Conservation (phyloP, 2,888 invertebrate species). For the Cyclophora punctaria region DNA sequence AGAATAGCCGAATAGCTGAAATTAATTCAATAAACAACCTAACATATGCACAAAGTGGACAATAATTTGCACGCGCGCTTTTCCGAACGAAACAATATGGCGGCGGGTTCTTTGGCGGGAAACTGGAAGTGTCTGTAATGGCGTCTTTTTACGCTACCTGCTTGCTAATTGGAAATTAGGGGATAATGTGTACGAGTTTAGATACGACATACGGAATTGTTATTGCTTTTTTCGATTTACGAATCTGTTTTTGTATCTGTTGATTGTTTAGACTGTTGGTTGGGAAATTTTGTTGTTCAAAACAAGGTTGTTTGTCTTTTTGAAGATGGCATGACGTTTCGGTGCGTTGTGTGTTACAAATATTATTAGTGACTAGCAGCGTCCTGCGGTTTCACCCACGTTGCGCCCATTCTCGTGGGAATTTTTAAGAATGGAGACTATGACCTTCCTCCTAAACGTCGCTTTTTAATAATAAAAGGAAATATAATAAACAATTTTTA, state of each 20-base stretch:
- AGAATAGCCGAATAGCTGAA: slow-evolving; percentile 55
- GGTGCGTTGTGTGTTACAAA: too few relatives aligned
- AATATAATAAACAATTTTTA: too few relatives aligned
- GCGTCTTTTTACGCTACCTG: slow-evolving; percentile 73
- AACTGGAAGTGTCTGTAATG: slow-evolving; percentile 60
- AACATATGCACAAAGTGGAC: slow-evolving; percentile 63
- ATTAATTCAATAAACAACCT: slow-evolving; percentile 73
- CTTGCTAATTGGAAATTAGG: slow-evolving; percentile 72
- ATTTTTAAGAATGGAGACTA: too few relatives aligned
- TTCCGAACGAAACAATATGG: slow-evolving; percentile 47
- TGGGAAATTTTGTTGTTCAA: slow-evolving; percentile 14
- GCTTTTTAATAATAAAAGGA: too few relatives aligned
- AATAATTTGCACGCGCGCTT: slow-evolving; percentile 70
- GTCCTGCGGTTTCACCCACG: too few relatives aligned
- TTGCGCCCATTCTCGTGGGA: too few relatives aligned
- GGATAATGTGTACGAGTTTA: slow-evolving; percentile 66
- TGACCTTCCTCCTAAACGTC: too few relatives aligned
- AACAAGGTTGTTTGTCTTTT: slow-evolving; percentile 10
- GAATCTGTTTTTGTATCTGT: slow-evolving; percentile 49
- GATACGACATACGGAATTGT: slow-evolving; percentile 53
- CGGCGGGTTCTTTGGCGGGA: slow-evolving; percentile 55
- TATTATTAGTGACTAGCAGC: too few relatives aligned
- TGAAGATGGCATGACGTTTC: background rate
- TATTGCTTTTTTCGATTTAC: slow-evolving; percentile 60
- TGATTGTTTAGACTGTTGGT: slow-evolving; percentile 35